Evolutionary conservation across 2,113 vertebrate genomes (phyloP), one percentile per base, ranked within the genome.

Genomic region (Solenodon paradoxus): DNA sequence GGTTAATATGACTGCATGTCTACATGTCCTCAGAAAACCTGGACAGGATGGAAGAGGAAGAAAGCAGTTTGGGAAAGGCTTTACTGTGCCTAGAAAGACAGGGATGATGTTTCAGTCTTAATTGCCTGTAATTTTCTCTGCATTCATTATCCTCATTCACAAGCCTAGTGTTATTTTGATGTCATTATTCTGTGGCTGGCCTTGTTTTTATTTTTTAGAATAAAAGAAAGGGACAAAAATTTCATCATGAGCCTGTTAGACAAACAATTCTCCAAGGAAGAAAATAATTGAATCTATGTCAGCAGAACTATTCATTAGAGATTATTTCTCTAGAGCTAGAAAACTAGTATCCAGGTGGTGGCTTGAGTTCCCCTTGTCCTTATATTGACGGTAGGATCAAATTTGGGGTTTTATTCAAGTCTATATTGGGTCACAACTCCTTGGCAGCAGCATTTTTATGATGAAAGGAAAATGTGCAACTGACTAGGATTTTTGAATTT

Each of bases 121-220:
- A 96, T 88, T 95, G 69, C 78, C 55, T 13, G 0, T 84, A 86
- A 95, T 94, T 93, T 95, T 97, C 92, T 80, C 66, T 63, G 11
- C 15, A 77, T 86, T 97, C 90, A 93, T 91, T 91, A 93, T 12
- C 26, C 77, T 86, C 72, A 85, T 90, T 96, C 96, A 95, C 84
- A 96, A 95, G 90, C 72, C 47, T 64, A 9, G 28, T 85, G 49
- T 96, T 96, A 96, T 83, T 97, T 85, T 59, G 83, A 88, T 90
- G 84, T 63, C 77, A 88, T 97, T 94, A 91, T 97, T 96, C 75
- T 75, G 38, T 9, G 59, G 77, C 93, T 88, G 68, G 96, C 88
- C 92, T 96, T 96, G 84, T 92, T 95, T 97, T 94, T 95, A 83
- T 82, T 83, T 94, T 96, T 95, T 68, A 16, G 55, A 96, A 96